phyloP scores from a whole-genome alignment of 2,888 invertebrate species.

The Cheilosia vulpina region DNA sequence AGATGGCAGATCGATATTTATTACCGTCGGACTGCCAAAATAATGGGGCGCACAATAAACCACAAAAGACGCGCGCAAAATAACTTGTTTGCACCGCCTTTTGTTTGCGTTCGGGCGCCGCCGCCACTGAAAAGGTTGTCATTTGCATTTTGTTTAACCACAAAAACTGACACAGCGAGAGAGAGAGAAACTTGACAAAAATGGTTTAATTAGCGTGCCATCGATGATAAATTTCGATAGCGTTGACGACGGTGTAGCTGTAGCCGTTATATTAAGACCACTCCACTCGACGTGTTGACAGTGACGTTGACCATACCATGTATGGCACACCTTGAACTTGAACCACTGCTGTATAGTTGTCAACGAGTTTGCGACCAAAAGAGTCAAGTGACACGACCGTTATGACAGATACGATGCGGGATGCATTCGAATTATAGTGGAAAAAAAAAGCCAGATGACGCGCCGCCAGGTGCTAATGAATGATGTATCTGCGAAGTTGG shows the following conservation, averaged over 20 bases:
- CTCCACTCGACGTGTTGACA: constrained; percentile 27
- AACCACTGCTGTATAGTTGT: neutral
- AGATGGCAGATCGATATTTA: constrained; percentile 63
- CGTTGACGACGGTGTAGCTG: neutral
- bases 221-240: constrained; percentile 55
- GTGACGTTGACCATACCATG: constrained; percentile 23
- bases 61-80: constrained; percentile 36
- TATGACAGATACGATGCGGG: constrained; percentile 51
- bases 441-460: constrained; percentile 46
- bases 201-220: constrained; percentile 68
- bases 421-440: constrained; percentile 20
- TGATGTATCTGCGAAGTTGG: constrained; percentile 1
- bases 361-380: constrained; percentile 17
- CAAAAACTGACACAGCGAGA: neutral
- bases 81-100: constrained; percentile 66
- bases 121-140: constrained; percentile 51
- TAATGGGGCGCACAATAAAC: constrained; percentile 1
- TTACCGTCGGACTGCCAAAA: constrained; percentile 12
- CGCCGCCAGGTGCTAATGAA: constrained; percentile 29
- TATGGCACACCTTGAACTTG: constrained; percentile 53
- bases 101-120: constrained; percentile 69
- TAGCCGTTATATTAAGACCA: constrained; percentile 8
- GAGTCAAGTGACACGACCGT: constrained; percentile 25
- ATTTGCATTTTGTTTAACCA: constrained; percentile 49
- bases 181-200: neutral